A percentile compares a stretch with the other conserved stretches of the same genome.
Conservation (phyloP, 2,797 vertebrate genomes). For the Mormyrus hasselquistii region DNA sequence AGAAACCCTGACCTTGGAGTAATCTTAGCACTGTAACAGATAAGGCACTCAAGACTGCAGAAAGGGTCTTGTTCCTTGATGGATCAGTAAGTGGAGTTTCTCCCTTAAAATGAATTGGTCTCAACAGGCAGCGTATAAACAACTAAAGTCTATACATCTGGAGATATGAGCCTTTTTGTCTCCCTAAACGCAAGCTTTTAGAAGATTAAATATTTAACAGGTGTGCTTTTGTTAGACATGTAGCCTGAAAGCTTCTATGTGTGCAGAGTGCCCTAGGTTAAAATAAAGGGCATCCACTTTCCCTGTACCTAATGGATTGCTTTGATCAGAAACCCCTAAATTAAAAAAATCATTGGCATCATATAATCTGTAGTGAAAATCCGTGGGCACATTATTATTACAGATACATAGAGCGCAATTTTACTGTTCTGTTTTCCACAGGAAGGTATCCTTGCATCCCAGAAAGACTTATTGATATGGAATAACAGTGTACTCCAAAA, state of each 20-base stretch:
- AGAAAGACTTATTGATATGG: not conserved
- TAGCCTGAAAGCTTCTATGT: not conserved
- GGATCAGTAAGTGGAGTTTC: conserved; percentile 28
- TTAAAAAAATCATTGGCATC: not conserved
- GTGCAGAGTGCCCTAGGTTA: not conserved
- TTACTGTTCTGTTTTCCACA: not conserved
- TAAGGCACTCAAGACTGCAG: conserved; percentile 31
- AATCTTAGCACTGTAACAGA: conserved; percentile 40
- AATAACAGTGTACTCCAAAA: not conserved
- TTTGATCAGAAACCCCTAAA: not conserved
- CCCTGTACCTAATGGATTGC: not conserved
- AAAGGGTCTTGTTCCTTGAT: conserved; percentile 25
- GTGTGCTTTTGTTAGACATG: conserved; percentile 6
- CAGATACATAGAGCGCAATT: not conserved
- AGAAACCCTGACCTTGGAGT: conserved; percentile 37
- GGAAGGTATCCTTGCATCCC: not conserved
- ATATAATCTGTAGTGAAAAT: not conserved
- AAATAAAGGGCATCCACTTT: conserved; percentile 13
- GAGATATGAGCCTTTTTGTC: conserved; percentile 38
- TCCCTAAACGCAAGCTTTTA: conserved; percentile 46
- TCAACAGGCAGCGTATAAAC: conserved; percentile 34
- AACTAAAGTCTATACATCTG: conserved; percentile 41
- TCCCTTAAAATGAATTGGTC: conserved; percentile 41
- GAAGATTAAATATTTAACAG: conserved; percentile 51
- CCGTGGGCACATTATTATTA: not conserved